These are phyloP conservation scores for Aptenodytes patagonicus DNA, from an alignment of 2,113 vertebrate species.

Conservation along the genomic window DNA sequence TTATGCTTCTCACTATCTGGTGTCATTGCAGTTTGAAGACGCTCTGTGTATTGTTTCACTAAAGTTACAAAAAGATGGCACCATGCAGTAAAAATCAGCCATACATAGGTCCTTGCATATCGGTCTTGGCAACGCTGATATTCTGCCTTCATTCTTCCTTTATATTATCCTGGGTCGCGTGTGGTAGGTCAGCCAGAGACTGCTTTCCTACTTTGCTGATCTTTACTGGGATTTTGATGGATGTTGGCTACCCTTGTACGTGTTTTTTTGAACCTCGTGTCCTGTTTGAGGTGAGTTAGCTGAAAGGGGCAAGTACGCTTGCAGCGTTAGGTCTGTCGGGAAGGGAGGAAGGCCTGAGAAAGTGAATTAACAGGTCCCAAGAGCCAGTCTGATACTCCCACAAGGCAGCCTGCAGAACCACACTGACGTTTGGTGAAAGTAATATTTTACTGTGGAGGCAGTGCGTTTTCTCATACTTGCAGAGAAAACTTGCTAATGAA, in stretches of 20 bases:
- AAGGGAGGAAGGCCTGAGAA: background rate
- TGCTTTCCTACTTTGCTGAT: too few relatives aligned
- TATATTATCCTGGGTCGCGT: background rate
- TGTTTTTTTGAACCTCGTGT: background rate
- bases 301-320: background rate
- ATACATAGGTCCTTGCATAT: rapidly evolving
- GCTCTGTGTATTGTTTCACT: background rate
- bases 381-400: background rate
- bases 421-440: background rate
- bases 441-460: background rate
- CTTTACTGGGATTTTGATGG: background rate
- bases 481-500: background rate
- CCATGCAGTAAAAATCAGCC: background rate
- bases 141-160: background rate
- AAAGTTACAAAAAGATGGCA: background rate
- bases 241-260: background rate
- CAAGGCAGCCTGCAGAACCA: background rate
- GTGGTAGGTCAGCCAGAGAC: background rate
- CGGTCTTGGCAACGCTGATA: too few relatives aligned
- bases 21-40: background rate
- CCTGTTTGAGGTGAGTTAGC: background rate
- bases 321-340: background rate
- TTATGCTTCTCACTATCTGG: background rate
- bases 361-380: rapidly evolving
- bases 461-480: background rate